Evolutionary conservation across 2,113 vertebrate species (phyloP).

Genomic region (Anser brachyrhynchus): DNA sequence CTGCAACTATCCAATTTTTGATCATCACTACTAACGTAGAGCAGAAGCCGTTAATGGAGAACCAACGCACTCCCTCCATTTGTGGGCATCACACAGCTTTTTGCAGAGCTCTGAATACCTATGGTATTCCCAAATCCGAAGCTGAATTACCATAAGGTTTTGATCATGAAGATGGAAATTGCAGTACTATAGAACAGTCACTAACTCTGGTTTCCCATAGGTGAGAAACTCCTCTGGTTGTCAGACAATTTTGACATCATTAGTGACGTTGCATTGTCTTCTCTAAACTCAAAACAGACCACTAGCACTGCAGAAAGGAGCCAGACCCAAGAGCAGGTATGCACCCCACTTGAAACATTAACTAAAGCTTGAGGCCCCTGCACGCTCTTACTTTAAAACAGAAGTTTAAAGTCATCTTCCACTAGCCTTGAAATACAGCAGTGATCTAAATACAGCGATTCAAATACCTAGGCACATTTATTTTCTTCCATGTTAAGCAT

Average conservation of each 20-base stretch:
- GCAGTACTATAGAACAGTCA: neutral
- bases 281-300: neutral
- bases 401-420: neutral
- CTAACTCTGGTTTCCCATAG: neutral
- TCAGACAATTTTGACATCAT: neutral
- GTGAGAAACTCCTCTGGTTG: neutral
- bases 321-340: neutral
- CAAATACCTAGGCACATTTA: constrained; percentile 1
- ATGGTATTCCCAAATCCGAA: neutral
- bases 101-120: neutral
- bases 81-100: neutral
- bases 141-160: neutral
- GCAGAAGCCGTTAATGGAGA: neutral
- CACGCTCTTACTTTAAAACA: neutral
- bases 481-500: constrained; percentile 23
- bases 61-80: too few relatives aligned
- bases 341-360: neutral
- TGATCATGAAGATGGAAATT: neutral
- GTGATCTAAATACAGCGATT: neutral
- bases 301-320: neutral
- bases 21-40: neutral
- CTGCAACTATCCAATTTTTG: neutral
- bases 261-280: neutral
- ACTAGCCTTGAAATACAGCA: constrained; percentile 17
- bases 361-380: neutral